These are phyloP conservation scores for Uloborus diversus DNA, from an alignment of 1,140 invertebrate species.

Conservation along the genomic window DNA sequence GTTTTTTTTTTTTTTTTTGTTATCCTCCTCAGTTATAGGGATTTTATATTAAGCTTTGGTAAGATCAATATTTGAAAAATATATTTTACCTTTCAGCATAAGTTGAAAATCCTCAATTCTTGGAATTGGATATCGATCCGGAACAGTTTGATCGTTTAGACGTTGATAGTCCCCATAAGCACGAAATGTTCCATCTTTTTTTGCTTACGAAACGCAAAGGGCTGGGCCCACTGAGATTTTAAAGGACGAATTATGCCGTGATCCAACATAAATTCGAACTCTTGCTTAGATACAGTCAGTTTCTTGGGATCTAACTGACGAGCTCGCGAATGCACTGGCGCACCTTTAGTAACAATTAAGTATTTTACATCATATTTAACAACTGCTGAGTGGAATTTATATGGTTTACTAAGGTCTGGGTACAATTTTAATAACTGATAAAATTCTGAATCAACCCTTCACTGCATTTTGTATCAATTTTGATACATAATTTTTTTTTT, in stretches of 20 bases:
- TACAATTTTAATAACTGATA: neutral
- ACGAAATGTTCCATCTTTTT: constrained; percentile 5
- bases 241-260: neutral
- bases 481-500: no score
- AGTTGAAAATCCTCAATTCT: constrained; percentile 26
- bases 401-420: neutral
- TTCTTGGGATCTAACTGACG: constrained; percentile 5
- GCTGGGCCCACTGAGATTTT: neutral
- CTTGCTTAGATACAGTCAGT: neutral
- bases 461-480: no score
- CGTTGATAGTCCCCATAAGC: constrained; percentile 9
- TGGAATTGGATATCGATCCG: constrained; percentile 59
- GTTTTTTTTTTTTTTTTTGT: constrained; percentile 32
- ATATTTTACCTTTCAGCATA: constrained; percentile 3
- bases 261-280: constrained; percentile 15
- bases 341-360: neutral
- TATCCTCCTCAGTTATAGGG: constrained; percentile 12
- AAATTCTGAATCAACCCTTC: constrained; percentile 9
- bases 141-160: constrained; percentile 48
- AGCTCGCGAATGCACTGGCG: constrained; percentile 6
- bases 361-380: constrained; percentile 6
- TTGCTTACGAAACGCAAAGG: neutral
- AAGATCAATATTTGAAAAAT: constrained; percentile 21
- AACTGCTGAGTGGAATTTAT: neutral
- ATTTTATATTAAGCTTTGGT: constrained; percentile 10